These are phyloP conservation scores for Callyntrura guangdongensis DNA, from an alignment of 2,888 invertebrate species.

Conservation along the genomic window DNA sequence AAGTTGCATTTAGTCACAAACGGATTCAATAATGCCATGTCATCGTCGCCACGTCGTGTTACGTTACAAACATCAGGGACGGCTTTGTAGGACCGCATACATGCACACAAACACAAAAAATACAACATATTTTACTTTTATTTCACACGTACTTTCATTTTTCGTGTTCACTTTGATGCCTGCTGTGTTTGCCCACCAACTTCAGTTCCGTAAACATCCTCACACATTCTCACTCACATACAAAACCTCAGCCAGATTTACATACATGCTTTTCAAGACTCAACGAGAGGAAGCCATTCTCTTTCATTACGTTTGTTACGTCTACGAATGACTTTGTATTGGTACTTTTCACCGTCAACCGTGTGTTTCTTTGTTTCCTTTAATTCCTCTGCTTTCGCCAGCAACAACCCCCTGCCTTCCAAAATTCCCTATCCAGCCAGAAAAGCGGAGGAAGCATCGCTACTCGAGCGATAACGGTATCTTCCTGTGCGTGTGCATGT, in stretches of 20 bases:
- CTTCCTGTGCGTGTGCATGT: background rate
- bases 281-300: background rate
- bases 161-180: slow-evolving; percentile 4
- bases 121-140: slow-evolving; percentile 10
- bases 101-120: background rate
- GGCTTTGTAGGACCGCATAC: background rate
- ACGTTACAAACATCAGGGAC: background rate
- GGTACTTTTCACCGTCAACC: background rate
- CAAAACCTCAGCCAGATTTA: slow-evolving; percentile 23
- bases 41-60: background rate
- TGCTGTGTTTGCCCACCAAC: slow-evolving; percentile 17
- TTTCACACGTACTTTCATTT: slow-evolving; percentile 7
- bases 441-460: background rate
- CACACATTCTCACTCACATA: background rate
- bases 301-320: background rate
- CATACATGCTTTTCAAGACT: slow-evolving; percentile 18
- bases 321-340: slow-evolving; percentile 33
- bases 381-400: background rate
- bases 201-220: slow-evolving; percentile 7
- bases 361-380: slow-evolving; percentile 11
- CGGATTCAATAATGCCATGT: background rate
- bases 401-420: background rate
- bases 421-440: background rate
- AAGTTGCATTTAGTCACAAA: slow-evolving; percentile 4
- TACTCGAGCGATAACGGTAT: background rate